Conservation (phyloP, 2,113 vertebrate species). For the Sapajus apella region DNA sequence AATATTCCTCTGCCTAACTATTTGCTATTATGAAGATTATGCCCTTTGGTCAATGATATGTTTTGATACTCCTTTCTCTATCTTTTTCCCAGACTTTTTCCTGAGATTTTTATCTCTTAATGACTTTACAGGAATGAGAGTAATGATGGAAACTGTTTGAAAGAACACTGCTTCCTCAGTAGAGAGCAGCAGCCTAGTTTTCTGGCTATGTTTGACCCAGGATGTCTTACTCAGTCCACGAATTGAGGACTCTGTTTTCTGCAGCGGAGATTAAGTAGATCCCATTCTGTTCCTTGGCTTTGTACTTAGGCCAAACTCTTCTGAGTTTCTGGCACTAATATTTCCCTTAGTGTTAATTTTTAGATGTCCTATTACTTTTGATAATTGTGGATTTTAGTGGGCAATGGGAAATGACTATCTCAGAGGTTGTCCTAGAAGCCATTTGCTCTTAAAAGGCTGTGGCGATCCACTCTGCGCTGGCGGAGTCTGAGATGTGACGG, state of each 20-base stretch:
- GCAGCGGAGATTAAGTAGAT: rapidly evolving
- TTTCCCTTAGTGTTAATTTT: background rate
- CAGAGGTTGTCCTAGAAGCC: background rate
- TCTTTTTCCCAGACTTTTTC: background rate
- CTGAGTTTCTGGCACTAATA: background rate
- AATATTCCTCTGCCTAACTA: background rate
- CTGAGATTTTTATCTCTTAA: background rate
- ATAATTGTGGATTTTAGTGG: background rate
- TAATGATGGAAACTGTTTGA: background rate
- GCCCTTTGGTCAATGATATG: background rate
- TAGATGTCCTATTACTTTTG: background rate
- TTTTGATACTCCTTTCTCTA: background rate
- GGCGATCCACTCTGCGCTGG: rapidly evolving
- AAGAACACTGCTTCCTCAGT: background rate
- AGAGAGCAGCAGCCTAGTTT: background rate
- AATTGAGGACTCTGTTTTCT: background rate
- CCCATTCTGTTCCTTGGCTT: rapidly evolving
- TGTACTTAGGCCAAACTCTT: background rate
- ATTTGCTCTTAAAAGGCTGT: background rate
- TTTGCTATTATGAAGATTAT: background rate
- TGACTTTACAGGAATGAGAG: background rate
- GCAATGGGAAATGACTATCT: background rate
- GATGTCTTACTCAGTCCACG: rapidly evolving
- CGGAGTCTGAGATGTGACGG: background rate
- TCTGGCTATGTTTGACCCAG: background rate